Percentiles rank a stretch among this genome's conserved stretches.
These are phyloP conservation scores for Heterohyrax brucei DNA, from an alignment of 2,797 vertebrate species.

Conservation along the genomic window DNA sequence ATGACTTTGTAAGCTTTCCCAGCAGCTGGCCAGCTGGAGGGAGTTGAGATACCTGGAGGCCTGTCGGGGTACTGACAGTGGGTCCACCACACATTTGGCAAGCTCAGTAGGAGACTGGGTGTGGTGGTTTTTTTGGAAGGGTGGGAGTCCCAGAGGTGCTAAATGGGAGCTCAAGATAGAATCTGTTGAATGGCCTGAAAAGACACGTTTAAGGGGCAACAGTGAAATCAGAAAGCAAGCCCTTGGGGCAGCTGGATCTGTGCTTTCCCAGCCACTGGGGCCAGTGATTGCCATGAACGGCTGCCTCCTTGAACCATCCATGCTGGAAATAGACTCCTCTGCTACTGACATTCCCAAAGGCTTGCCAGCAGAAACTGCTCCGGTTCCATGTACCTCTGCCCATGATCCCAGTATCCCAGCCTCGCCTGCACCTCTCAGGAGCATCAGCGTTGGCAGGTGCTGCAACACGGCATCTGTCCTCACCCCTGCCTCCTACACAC, in stretches of 20 bases:
- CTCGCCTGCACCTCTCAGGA: neutral
- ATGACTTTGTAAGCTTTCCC: neutral
- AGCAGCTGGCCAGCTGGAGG: neutral
- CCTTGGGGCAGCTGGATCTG: neutral
- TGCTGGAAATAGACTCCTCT: neutral
- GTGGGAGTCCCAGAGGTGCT: neutral
- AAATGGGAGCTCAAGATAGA: neutral
- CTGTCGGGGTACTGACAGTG: fast-evolving
- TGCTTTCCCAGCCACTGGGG: neutral
- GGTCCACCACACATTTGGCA: neutral
- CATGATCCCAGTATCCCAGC: neutral
- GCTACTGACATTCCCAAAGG: neutral
- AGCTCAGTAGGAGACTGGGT: neutral
- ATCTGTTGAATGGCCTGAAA: neutral
- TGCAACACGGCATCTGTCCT: neutral
- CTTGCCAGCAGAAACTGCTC: neutral
- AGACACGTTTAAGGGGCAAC: neutral
- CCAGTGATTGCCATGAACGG: fast-evolving
- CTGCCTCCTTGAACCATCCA: neutral
- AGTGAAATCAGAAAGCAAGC: neutral
- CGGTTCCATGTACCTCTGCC: neutral
- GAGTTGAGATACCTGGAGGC: fast-evolving
- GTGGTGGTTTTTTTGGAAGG: neutral
- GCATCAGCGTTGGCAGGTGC: neutral
- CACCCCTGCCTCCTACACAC: neutral